These are phyloP conservation scores for Bombus impatiens DNA, from an alignment of 1,140 invertebrate species.

Conservation along the genomic window DNA sequence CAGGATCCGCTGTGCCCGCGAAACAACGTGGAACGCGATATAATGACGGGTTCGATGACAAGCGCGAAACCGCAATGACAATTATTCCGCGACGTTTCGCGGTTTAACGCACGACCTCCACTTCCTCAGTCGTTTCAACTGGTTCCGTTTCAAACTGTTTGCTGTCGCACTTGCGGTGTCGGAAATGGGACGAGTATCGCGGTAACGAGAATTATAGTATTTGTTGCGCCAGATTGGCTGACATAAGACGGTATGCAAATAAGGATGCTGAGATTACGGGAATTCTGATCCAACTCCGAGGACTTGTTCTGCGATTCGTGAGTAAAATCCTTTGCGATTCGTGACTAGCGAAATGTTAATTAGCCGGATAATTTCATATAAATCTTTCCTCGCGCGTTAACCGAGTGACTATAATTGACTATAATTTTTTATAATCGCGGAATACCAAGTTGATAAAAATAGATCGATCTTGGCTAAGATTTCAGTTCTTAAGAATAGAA, in stretches of 20 bases:
- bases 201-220: not conserved
- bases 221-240: not conserved
- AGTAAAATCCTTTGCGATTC: not conserved
- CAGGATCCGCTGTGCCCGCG: slow-evolving; percentile 17
- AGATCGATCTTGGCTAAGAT: no score
- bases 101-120: slow-evolving; percentile 2
- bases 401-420: no score
- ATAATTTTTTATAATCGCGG: no score
- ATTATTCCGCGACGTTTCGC: slow-evolving; percentile 52
- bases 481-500: no score
- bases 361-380: not conserved
- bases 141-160: not conserved
- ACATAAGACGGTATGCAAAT: not conserved
- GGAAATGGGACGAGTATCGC: not conserved
- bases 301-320: not conserved
- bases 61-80: slow-evolving; percentile 43
- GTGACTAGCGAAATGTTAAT: not conserved
- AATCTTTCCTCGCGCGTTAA: not conserved
- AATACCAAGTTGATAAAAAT: no score
- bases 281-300: not conserved
- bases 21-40: slow-evolving; percentile 30
- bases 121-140: slow-evolving; percentile 1
- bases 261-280: not conserved
- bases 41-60: slow-evolving; percentile 56
- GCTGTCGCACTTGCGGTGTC: not conserved